Base-by-base conservation (phyloP, 1,140 invertebrate genomes). In the Lepidurus packardi region DNA sequence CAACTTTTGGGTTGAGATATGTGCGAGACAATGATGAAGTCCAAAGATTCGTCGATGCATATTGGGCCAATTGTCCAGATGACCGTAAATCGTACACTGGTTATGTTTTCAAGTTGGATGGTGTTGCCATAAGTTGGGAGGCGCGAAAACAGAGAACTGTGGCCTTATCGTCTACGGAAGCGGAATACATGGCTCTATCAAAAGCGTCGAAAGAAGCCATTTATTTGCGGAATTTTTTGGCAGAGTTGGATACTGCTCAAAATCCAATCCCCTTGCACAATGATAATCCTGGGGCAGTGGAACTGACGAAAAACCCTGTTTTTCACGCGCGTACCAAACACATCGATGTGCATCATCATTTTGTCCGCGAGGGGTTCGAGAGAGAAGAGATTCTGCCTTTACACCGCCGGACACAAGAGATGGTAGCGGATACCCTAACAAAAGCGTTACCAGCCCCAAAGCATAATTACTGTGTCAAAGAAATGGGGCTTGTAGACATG, bases 61-160 rank as follows among this genome's bases (percentile, higher is more conserved):
- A 87, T 78, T 86, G 82, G 82, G 85, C 84, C 13, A 42, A 73
- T 16, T 45, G 76, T 7, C 45, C 43, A 5, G 45, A 45, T 42
- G 77, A 53, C 10, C 73, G 77, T 1, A 73, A 74, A 43, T 81
- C 84, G 11, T 83, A 79, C 8, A 84, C 82, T n/a, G 85, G 86
- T 2, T 84, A 82, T 79, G 76, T 84, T 0, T 84, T 84, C 78
- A 78, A 82, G 24, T 44, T 84, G 65, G 81, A 78, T 73, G 79
- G 85, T 75, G n/a, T 84, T 24, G 83, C 86, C 75, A 85, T 88
- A 77, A 85, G 85, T n/a, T 89, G 86, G 81, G 85, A 86, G 82
- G 85, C 86, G 80, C 86, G 84, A 43, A 87, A 85, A 81, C 88
- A 88, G 77, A 84, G 82, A 47, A 85, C 85, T 7, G 84, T 86